Base-by-base conservation (phyloP, 2,888 invertebrate species). In the Microctonus aethiopoides region DNA sequence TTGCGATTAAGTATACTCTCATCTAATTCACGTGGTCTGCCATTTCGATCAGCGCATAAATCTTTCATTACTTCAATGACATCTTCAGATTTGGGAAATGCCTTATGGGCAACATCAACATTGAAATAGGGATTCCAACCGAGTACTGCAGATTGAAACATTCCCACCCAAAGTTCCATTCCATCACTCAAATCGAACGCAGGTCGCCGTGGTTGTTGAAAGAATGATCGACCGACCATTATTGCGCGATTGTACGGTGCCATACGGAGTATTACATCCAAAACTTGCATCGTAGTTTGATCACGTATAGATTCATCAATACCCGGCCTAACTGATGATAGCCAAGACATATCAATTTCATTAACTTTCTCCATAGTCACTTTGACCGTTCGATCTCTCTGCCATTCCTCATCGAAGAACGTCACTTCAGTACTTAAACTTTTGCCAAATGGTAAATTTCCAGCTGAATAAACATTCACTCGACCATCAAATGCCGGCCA, bases 91-190 rank as follows among this genome's bases (percentile, higher is more conserved):
- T 86, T 90, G 0, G 94, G 93, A 79, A 95, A 95, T 0, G 92
- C 93, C 85, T 95, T 95, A 81, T 95, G 93, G 0, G 93, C 91
- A 46, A 95, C 94, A 87, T 99, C 98, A 68, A 99, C 92, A 86
- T 99, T 99, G 46, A 99, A 87, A 59, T 76, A 87, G 64, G 95
- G 94, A 77, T 91, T 92, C 90, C 95, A 94, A 11, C 97, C 97
- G 65, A 98, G 91, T 74, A 96, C 91, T 0, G 96, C 95, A 9
- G 95, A 94, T 86, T 98, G 97, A 88, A 95, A 99, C 81, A 96
- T 91, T 5, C 99, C 99, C 71, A 94, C 92, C 94, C 97, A 97
- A 82, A 98, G 92, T 84, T 97, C 95, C 79, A 95, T 89, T 0
- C 97, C 96, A 60, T 92, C 92, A 0, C 93, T 92, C 10, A 99